A percentile compares a stretch with the other conserved stretches of the same genome.
Evolutionary conservation across 2,797 vertebrate genomes (phyloP).

Genomic region (Scyliorhinus canicula): DNA sequence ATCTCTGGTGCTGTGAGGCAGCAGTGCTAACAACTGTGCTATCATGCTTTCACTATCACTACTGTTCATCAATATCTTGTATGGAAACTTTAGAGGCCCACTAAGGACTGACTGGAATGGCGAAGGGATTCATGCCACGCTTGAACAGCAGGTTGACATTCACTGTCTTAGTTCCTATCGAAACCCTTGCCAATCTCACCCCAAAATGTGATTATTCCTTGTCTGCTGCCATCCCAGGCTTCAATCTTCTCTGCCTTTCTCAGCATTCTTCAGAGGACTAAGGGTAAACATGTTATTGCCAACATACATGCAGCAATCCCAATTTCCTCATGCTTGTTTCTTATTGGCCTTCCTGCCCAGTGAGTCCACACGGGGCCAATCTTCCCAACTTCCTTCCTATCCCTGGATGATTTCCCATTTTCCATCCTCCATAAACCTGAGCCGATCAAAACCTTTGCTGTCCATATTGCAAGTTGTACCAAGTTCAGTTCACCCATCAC

Average conservation of each 20-base stretch:
- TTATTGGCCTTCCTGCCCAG: not conserved
- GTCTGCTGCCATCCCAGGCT: not conserved
- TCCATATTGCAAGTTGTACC: not conserved
- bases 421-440: not conserved
- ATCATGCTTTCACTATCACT: too few species aligned
- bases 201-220: not conserved
- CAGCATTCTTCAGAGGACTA: not conserved
- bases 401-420: not conserved
- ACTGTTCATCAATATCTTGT: not conserved
- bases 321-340: not conserved
- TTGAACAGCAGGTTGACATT: not conserved
- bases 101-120: not conserved
- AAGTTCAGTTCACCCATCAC: not conserved
- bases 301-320: not conserved
- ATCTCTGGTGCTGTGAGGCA: too few species aligned
- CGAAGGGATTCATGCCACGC: not conserved
- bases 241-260: not conserved
- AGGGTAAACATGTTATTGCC: not conserved
- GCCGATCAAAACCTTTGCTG: not conserved
- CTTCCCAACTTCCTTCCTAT: not conserved
- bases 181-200: not conserved
- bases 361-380: not conserved
- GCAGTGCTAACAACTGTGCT: too few species aligned
- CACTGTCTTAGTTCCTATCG: not conserved
- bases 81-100: not conserved